These are phyloP conservation scores for Mugil cephalus DNA, from an alignment of 2,113 vertebrate genomes.

Conservation along the genomic window DNA sequence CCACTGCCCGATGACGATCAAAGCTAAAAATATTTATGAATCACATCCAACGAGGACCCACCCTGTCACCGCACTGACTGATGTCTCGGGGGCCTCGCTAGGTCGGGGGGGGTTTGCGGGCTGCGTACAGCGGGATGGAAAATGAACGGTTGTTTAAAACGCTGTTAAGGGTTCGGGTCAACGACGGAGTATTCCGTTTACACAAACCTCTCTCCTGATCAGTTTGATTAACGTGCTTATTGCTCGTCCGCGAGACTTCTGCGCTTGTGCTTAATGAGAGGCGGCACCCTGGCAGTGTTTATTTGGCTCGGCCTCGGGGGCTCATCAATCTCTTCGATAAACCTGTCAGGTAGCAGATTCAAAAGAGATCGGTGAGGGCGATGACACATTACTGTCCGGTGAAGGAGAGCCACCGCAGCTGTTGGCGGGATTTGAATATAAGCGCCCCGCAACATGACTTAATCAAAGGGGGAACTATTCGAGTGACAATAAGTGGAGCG, in stretches of 20 bases:
- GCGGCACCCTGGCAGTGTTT: neutral
- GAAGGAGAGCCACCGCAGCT: neutral
- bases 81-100: constrained; percentile 34
- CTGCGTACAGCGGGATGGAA: constrained; percentile 27
- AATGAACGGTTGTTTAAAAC: constrained; percentile 32
- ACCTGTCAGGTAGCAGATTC: constrained; percentile 25
- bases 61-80: constrained; percentile 31
- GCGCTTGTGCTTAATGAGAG: neutral
- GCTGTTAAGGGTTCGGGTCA: neutral
- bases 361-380: constrained; percentile 7
- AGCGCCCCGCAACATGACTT: neutral
- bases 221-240: neutral
- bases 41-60: constrained; percentile 62
- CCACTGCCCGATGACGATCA: constrained; percentile 59
- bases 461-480: constrained; percentile 12
- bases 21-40: constrained; percentile 79
- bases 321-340: constrained; percentile 14
- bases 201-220: neutral
- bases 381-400: constrained; percentile 14
- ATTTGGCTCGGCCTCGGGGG: neutral
- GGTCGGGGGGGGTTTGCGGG: constrained; percentile 35
- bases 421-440: constrained; percentile 28
- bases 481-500: neutral
- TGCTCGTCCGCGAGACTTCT: neutral
- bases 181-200: neutral